Percentiles rank a stretch among this genome's conserved stretches.
Evolutionary conservation across 2,888 invertebrate genomes (phyloP).

Genomic region (Strigamia crassipes): DNA sequence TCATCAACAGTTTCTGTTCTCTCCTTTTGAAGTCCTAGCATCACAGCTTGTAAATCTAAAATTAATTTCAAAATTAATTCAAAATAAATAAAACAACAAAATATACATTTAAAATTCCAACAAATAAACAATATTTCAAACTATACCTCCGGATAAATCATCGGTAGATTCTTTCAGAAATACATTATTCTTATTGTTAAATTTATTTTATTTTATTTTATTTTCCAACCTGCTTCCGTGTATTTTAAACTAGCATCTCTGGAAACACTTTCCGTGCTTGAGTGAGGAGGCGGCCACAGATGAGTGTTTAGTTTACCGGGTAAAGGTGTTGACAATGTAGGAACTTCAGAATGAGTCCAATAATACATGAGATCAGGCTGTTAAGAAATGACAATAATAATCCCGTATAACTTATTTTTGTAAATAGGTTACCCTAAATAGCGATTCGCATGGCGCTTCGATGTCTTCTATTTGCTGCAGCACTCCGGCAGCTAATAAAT

Average conservation of each 20-base stretch:
- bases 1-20: constrained; percentile 58
- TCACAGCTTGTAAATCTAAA: constrained; percentile 57
- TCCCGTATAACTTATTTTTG: not conserved
- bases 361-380: constrained; percentile 90
- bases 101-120: not conserved
- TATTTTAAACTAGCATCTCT: constrained; percentile 13
- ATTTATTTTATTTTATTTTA: not conserved
- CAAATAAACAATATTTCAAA: not conserved
- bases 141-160: not conserved
- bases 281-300: constrained; percentile 70
- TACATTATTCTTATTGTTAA: not conserved
- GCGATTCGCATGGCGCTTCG: constrained; percentile 68
- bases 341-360: constrained; percentile 81
- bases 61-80: not conserved
- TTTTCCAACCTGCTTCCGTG: not conserved
- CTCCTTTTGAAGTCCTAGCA: constrained; percentile 60
- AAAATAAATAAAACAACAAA: not conserved
- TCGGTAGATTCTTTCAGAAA: not conserved
- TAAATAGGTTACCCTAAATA: constrained; percentile 70
- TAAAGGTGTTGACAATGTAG: constrained; percentile 68
- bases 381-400: not conserved
- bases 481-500: constrained; percentile 84
- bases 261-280: constrained; percentile 49
- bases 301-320: constrained; percentile 75
- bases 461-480: constrained; percentile 78